Evolutionary conservation across 2,797 vertebrate species (phyloP), one percentile per base, ranked within the genome.

Genomic region (Todus mexicanus): DNA sequence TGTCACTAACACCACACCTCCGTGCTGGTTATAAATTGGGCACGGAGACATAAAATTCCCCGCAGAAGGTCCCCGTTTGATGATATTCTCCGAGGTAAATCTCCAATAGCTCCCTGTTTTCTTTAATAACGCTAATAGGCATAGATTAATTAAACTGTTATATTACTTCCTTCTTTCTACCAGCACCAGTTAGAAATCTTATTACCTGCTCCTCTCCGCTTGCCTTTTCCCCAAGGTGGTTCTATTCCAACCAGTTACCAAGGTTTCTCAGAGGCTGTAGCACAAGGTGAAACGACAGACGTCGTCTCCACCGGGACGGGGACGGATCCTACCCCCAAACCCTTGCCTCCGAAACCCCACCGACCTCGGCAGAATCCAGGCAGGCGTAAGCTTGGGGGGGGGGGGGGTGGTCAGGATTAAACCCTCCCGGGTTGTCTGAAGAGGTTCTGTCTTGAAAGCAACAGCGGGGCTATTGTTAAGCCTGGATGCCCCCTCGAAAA

Each of bases 381-480:
- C 22, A 2, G 89, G 84, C 4, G 12, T 82, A 54, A 92, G 63
- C 10, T 8, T 11, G 15, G 40, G 40, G 11, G 40, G 40, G n/a
- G n/a, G n/a, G n/a, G n/a, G 15, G 56, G 3, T 82, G 95, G 84
- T 89, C 92, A 91, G 92, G 83, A 93, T 94, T 77, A 86, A 94
- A 23, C 93, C 93, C n/a, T 10, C 11, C 35, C 13, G 1, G 59
- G 50, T 91, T 84, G 31, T 92, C 91, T 96, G 95, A 94, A 91
- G 95, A 87, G 72, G 91, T 95, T 94, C 92, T 94, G 91, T 94
- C 94, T 90, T 96, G 94, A 93, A 96, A 93, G 93, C 95, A 95
- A 96, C 96, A 96, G 96, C 95, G 35, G 94, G 93, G 89, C 94
- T 96, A 96, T 96, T 96, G 96, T 96, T 95, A 90, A 90, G 91